A percentile compares a stretch with the other conserved stretches of the same genome.
phyloP scores from a whole-genome alignment of 1,140 invertebrate species.

The Drosophila lini region DNA sequence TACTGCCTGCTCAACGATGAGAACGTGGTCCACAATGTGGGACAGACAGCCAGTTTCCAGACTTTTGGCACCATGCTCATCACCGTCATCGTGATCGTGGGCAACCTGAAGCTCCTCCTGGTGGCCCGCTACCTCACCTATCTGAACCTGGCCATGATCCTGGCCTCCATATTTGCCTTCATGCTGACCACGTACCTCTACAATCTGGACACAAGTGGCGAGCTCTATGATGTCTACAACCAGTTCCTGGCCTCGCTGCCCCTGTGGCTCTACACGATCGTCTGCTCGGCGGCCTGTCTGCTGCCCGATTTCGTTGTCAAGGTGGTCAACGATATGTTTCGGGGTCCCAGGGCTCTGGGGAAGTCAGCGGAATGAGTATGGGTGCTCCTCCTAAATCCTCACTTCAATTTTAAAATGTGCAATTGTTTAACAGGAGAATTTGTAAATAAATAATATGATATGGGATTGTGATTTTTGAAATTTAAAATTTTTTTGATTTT shows the following conservation, averaged over 20 bases:
- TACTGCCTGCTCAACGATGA: slow-evolving; percentile 75
- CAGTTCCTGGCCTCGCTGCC: slow-evolving; percentile 86
- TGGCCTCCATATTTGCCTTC: slow-evolving; percentile 87
- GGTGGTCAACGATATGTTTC: slow-evolving; percentile 53
- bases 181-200: slow-evolving; percentile 86
- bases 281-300: slow-evolving; percentile 86
- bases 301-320: slow-evolving; percentile 85
- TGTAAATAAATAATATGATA: background rate
- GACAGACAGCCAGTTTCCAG: slow-evolving; percentile 83
- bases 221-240: slow-evolving; percentile 87
- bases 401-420: background rate
- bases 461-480: too few species aligned
- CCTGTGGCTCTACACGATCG: slow-evolving; percentile 87
- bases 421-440: background rate
- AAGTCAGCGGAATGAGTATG: background rate
- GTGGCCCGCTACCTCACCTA: slow-evolving; percentile 88
- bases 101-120: slow-evolving; percentile 87
- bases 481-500: too few species aligned
- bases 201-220: slow-evolving; percentile 86
- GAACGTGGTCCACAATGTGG: slow-evolving; percentile 82
- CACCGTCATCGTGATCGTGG: slow-evolving; percentile 85
- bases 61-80: slow-evolving; percentile 85
- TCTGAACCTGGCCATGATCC: slow-evolving; percentile 86
- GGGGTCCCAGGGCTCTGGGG: background rate
- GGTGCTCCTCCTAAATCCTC: background rate